Evolutionary conservation across 2,113 vertebrate species (phyloP).

Genomic region (Gallinago media): DNA sequence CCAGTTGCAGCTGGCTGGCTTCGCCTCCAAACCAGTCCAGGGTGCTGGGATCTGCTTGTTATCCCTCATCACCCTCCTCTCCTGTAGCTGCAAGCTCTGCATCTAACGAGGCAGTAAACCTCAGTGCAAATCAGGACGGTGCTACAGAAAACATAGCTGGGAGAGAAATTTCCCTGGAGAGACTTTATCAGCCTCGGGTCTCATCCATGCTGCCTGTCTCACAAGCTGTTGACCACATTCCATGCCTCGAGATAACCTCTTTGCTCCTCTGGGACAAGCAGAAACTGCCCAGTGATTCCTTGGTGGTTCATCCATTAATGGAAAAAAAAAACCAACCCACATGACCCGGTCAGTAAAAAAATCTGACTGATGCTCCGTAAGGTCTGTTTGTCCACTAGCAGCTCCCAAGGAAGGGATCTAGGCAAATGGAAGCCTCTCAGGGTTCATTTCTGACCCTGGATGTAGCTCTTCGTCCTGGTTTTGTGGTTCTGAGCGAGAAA

Average conservation of each 20-base stretch:
- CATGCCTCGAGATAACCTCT: background rate
- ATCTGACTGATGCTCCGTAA: background rate
- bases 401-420: fast-evolving
- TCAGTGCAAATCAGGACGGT: too few species aligned
- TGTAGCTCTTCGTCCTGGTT: background rate
- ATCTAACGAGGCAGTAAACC: background rate
- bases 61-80: background rate
- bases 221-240: background rate
- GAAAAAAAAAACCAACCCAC: background rate
- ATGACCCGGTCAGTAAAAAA: background rate
- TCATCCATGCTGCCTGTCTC: background rate
- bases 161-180: background rate
- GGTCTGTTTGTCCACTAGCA: background rate
- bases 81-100: background rate
- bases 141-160: background rate
- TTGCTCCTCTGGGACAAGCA: background rate
- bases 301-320: background rate
- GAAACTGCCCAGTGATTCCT: background rate
- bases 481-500: background rate
- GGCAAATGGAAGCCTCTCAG: background rate
- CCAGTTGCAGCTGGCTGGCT: background rate
- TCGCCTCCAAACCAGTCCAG: background rate
- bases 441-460: background rate
- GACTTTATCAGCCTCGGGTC: background rate
- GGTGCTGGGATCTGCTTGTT: background rate